phyloP scores from a whole-genome alignment of 2,113 vertebrate species.

The Apus apus region DNA sequence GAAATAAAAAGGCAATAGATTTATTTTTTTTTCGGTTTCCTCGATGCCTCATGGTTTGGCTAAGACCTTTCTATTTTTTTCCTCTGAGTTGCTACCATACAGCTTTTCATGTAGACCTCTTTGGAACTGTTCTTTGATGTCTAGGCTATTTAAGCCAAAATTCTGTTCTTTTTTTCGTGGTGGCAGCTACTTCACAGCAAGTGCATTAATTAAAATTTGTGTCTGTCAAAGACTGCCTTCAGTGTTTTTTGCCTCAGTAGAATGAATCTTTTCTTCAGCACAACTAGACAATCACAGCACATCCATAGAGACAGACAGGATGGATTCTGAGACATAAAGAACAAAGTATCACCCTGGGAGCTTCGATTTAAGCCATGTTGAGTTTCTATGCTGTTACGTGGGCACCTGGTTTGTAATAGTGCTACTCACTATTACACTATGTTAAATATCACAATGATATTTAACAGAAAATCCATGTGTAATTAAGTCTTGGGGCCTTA shows the following conservation, averaged over 20 bases:
- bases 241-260: neutral
- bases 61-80: neutral
- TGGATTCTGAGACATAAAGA: neutral
- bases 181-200: constrained; percentile 16
- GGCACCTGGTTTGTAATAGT: neutral
- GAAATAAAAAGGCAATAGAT: neutral
- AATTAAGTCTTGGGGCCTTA: neutral
- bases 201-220: constrained; percentile 37
- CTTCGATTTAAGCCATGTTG: rapidly evolving
- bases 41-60: constrained; percentile 8
- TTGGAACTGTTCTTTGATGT: constrained; percentile 17
- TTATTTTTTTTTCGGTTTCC: neutral
- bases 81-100: neutral
- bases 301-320: neutral
- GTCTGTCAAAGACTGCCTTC: neutral
- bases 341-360: neutral
- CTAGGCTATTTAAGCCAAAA: constrained; percentile 40
- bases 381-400: neutral
- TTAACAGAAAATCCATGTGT: neutral
- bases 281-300: neutral
- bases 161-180: constrained; percentile 59
- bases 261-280: neutral
- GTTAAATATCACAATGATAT: neutral
- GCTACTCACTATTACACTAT: neutral
- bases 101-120: neutral